Base-by-base conservation (phyloP, 2,113 vertebrate species). In the Hylia prasina region DNA sequence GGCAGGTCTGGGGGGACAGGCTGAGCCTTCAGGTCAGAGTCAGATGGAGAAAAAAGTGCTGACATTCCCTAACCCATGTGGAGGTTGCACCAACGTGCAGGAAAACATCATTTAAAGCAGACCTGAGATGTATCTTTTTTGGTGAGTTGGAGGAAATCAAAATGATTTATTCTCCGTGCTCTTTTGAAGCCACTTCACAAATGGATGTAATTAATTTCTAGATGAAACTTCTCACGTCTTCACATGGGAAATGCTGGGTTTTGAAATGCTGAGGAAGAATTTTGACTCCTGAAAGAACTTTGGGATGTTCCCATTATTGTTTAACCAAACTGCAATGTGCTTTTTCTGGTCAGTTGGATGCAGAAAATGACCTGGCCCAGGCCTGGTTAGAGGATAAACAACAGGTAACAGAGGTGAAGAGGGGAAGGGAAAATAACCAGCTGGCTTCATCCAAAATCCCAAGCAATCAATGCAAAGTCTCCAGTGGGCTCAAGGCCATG, bases 381-480 rank as follows among this genome's bases (percentile, higher is more conserved):
- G 12, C 35, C 48, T 65, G 40, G 37, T 27, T 64, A 73, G 53
- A 82, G 31, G 75, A 60, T 57, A 61, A 87, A 72, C n/a, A 82
- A 65, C 65, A 82, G 70, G 94, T 91, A 83, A 77, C 4, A 2
- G 48, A 85, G 90, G 87, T 71, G 82, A 78, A 66, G 72, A 90
- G 83, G 60, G 69, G 65, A 92, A 79, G 65, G 69, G 93, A 82
- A 88, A 91, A 91, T 80, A 91, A 91, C 87, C 66, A 42, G 7
- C 65, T 66, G 50, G 84, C 51, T 96, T 96, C 63, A 82, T 80
- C 90, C 84, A 82, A 91, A 93, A 91, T 80, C 89, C 75, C 3
- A 2, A 10, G 82, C 78, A 90, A 82, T 85, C 50, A 1, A 88
- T 87, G 82, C 10, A 18, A 50, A 82, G 40, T 81, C 91, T 95